Evolutionary conservation across 2,888 invertebrate genomes (phyloP).

Genomic region (Flexamia atlantica): DNA sequence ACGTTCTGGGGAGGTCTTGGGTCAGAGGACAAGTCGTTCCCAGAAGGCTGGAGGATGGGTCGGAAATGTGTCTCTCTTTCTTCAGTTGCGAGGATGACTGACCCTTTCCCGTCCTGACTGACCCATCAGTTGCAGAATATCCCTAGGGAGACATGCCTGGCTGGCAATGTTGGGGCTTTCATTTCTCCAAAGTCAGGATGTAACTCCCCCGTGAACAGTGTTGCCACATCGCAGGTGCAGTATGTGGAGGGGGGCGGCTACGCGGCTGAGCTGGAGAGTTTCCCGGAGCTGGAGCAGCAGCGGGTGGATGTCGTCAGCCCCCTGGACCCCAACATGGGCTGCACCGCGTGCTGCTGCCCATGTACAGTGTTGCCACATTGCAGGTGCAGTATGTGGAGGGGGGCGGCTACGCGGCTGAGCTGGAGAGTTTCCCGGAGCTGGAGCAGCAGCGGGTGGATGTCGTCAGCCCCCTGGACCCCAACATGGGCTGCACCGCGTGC

Average conservation of each 20-base stretch:
- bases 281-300: constrained; percentile 52
- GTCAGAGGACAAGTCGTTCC: too few relatives aligned
- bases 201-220: too few relatives aligned
- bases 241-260: constrained; percentile 57
- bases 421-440: constrained; percentile 57
- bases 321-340: constrained; percentile 62
- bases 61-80: too few relatives aligned
- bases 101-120: too few relatives aligned
- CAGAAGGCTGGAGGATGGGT: too few relatives aligned
- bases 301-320: constrained; percentile 55
- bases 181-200: too few relatives aligned
- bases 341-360: constrained; percentile 58
- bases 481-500: constrained; percentile 61
- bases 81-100: too few relatives aligned
- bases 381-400: constrained; percentile 63
- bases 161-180: too few relatives aligned
- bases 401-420: constrained; percentile 17
- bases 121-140: too few relatives aligned
- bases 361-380: too few relatives aligned
- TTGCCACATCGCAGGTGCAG: constrained; percentile 54
- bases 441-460: constrained; percentile 44
- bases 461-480: constrained; percentile 60
- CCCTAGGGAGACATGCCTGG: too few relatives aligned
- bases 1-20: too few relatives aligned
- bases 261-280: constrained; percentile 42